Evolutionary conservation across 2,888 invertebrate species (phyloP).

Genomic region (Brenthis ino): DNA sequence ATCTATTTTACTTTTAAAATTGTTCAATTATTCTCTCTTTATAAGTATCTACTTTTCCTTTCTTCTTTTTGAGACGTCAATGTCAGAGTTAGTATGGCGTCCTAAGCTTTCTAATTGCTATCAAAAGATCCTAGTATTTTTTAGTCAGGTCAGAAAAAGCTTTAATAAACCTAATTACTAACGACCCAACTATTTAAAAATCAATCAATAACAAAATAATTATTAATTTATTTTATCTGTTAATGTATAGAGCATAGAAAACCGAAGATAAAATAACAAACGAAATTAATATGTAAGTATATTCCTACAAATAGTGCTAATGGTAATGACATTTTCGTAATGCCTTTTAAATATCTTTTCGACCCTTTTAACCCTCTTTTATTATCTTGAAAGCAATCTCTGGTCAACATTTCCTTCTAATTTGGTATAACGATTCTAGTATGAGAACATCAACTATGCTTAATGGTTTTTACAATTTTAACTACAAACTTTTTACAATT

Average conservation of each 20-base stretch:
- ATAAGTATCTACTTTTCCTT: too few relatives aligned
- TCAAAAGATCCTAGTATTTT: too few relatives aligned
- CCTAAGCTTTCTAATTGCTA: too few relatives aligned
- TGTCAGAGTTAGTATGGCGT: too few relatives aligned
- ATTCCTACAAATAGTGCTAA: constrained; percentile 15
- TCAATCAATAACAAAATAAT: too few relatives aligned
- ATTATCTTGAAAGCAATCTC: constrained; percentile 40
- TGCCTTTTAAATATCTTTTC: constrained; percentile 34
- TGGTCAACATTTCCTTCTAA: constrained; percentile 30
- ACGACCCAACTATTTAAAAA: too few relatives aligned
- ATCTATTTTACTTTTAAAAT: too few relatives aligned
- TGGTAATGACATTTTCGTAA: constrained; percentile 25
- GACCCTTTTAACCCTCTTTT: constrained; percentile 36
- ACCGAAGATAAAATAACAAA: constrained; percentile 4
- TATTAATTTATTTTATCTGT: too few relatives aligned
- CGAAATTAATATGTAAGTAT: constrained; percentile 14
- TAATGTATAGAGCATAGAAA: not conserved
- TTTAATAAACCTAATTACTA: too few relatives aligned
- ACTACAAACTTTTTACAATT: not conserved
- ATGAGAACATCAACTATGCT: constrained; percentile 23
- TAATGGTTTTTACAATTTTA: constrained; percentile 4
- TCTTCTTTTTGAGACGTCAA: too few relatives aligned
- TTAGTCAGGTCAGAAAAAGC: too few relatives aligned
- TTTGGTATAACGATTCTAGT: constrained; percentile 14
- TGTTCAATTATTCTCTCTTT: too few relatives aligned